Evolutionary conservation across 2,797 vertebrate species (phyloP), one percentile per base, ranked within the genome.

Genomic region (Pangasius krempfi): DNA sequence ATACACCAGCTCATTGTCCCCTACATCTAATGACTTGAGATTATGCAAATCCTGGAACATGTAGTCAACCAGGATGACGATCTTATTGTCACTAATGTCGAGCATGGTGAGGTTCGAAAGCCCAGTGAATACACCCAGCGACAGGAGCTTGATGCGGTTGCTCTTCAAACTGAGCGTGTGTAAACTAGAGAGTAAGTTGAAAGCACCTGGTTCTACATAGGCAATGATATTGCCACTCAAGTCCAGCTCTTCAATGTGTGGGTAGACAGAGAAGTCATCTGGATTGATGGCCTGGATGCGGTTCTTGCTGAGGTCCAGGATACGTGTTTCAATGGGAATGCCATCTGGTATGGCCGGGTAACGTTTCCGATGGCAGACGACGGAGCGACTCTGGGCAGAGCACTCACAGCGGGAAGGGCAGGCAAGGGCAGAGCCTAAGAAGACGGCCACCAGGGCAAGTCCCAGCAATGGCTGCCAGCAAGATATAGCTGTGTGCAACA

Each of bases 21-120:
- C 99, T 76, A 99, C 98, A 92, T 99, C 99, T 89, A 99, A 95
- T 92, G 96, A 97, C 92, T 96, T 98, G 68, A 99, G 96, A 94
- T 98, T 99, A 94, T 98, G 98, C 90, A 99, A 94, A 93, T 99
- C 98, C 95, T 99, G 98, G 92, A 99, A 99, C 97, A 99, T 99
- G 91, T 99, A 99, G 94, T 99, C 99, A 92, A 99, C 95, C 87
- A 99, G 96, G 92, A 99, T 99, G 90, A 99, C 99, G 37, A 99
- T 98, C 93, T 99, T 99, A 93, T 99, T 99, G 95, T 99, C 99
- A 90, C 98, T 99, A 93, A 99, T 98, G 95, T 99, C 98, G 50
- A 99, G 97, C 85, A 95, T 96, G 54, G 99, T 99, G 91, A 99
- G 96, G 92, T 99, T 99, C 87, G 97, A 95, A 90, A 99, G 94